Conservation (phyloP, 2,797 vertebrate species). For the Nasua narica region DNA sequence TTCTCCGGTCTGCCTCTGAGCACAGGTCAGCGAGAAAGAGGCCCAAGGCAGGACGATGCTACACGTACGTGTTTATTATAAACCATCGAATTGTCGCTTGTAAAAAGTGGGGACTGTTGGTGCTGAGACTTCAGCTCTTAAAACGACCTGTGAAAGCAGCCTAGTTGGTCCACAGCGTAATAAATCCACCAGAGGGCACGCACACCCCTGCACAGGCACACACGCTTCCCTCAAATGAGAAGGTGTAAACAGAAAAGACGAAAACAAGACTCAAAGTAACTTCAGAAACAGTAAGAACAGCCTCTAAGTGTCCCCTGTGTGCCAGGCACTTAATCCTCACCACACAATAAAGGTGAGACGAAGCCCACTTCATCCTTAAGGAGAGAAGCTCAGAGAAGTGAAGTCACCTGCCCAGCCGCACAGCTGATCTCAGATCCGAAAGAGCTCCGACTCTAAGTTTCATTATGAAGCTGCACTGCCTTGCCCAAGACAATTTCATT, state of each 20-base stretch:
- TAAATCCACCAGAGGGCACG: neutral
- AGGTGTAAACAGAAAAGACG: neutral
- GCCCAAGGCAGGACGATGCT: neutral
- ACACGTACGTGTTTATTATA: neutral
- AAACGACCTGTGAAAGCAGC: neutral
- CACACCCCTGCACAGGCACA: fast-evolving
- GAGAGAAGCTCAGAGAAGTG: neutral
- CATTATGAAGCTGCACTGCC: neutral
- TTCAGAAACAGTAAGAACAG: neutral
- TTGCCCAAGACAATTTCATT: neutral
- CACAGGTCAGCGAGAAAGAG: neutral
- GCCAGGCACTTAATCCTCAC: neutral
- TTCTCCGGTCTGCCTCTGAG: neutral
- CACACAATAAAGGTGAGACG: neutral
- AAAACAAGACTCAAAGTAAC: neutral
- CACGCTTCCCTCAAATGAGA: neutral
- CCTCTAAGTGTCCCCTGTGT: neutral
- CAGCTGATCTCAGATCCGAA: neutral
- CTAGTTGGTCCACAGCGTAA: neutral
- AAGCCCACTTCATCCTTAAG: neutral
- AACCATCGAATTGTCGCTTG: neutral
- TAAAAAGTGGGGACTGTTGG: neutral
- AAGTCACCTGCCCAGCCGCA: neutral
- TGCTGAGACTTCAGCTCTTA: neutral
- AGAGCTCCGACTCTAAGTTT: neutral